Base-by-base conservation (phyloP, 2,797 vertebrate genomes). In the Gymnodraco acuticeps region DNA sequence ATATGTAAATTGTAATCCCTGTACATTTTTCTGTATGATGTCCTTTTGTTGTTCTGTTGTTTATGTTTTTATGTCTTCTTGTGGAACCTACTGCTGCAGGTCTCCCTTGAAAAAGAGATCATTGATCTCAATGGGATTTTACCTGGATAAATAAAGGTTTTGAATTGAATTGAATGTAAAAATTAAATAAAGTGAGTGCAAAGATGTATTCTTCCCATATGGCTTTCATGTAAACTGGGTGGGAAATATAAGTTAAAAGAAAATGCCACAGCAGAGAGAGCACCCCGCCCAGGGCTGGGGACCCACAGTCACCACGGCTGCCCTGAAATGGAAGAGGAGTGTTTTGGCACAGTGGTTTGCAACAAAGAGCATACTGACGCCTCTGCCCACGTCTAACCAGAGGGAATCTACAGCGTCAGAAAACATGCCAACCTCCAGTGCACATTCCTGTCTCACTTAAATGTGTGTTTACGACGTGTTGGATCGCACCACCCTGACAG, bases 251-350 rank as follows among this genome's bases (percentile, higher is more conserved):
- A 70, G 78, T 80, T 63, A 64, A 62, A 73, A 72, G 47, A 74
- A 81, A 87, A 80, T 81, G 80, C 80, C 82, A 80, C 82, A 78
- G 88, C 27, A 68, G 70, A 74, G 65, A 66, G 73, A 81, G 70
- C 62, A 74, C 88, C 84, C 86, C 88, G 11, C 87, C 91, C 88
- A 66, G 60, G 56, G 52, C 78, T 19, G 62, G 77, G 67, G 87
- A 72, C 84, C 87, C 89, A 87, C 91, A 89, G 56, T 86, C 77
- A 84, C 88, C 78, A 56, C 87, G 15, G 8, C 83, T 80, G 74
- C 75, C 75, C 76, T 51, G 41, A 84, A 89, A 88, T 86, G 84
- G 80, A 80, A 81, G 74, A 88, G 64, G 84, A 53, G 61, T 65
- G 61, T 91, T 90, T 88, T 75, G 75, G 75, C 73, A 65, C 41